Base-by-base conservation (phyloP, 2,113 vertebrate genomes). In the Canis aureus region DNA sequence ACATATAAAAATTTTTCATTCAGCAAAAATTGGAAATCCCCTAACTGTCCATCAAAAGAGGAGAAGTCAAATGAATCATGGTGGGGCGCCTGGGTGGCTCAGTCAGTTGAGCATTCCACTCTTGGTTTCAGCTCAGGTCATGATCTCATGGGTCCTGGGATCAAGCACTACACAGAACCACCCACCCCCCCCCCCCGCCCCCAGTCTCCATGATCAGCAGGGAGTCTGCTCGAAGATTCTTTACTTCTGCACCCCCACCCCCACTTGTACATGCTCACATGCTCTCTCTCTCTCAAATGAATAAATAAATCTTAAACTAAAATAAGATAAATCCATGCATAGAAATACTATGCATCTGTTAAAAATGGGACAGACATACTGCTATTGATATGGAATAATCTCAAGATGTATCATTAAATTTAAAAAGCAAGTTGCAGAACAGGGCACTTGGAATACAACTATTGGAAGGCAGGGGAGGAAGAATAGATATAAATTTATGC, bases 1-100 rank as follows among this genome's bases (percentile, higher is more conserved):
- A 10, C n/a, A 22, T n/a, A 59, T n/a, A 57, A 32, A 80, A 78
- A 13, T 67, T 29, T 95, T 69, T 78, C 91, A 88, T 92, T 92
- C 16, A 29, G 55, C 55, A 79, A 89, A 88, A 22, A 51, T 53
- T 92, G 32, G 38, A 92, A 96, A 95, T 93, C 62, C 95, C 29
- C 32, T 82, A 96, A 79, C 43, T 67, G 27, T 35, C 53, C 59
- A 23, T 81, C 43, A 60, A 84, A 86, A 93, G 11, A 60, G 7
- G 22, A 38, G 2, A 90, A 71, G 71, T 89, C 81, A 89, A 96
- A 62, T 85, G 71, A 93, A 66, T 35, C 23, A 17, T 49, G 32
- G 32, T 53, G 67, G 67, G 67, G 67, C 16, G 0, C 67, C 66
- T n/a, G 29, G 29, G 32, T 17, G 15, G 66, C 29, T n/a, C 67